phyloP scores from a whole-genome alignment of 2,888 invertebrate species.

The Cylindroiulus punctatus region DNA sequence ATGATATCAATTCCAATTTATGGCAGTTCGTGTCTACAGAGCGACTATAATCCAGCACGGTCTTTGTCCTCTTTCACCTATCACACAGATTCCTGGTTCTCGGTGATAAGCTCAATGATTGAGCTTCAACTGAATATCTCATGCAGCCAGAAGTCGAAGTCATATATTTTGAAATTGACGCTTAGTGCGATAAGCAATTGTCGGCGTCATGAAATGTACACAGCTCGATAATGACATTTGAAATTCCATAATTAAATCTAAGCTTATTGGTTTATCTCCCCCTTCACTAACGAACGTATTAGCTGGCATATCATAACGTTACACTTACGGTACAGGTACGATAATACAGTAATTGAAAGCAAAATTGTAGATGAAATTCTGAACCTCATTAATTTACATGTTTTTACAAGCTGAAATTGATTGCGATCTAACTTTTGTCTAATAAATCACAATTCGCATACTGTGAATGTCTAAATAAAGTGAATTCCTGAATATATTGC shows the following conservation, averaged over 20 bases:
- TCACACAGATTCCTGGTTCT: conserved; percentile 21
- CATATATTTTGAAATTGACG: neutral
- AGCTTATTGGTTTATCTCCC: conserved; percentile 6
- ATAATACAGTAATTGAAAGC: neutral
- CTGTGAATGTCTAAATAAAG: neutral
- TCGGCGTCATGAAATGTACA: neutral
- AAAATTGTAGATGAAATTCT: too few relatives aligned
- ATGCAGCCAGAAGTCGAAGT: conserved; percentile 18
- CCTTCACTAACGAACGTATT: neutral
- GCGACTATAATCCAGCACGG: neutral
- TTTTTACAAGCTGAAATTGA: too few relatives aligned
- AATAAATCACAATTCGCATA: neutral
- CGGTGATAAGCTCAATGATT: conserved; percentile 35
- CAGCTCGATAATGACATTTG: neutral
- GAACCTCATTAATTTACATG: too few relatives aligned
- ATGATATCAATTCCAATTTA: conserved; percentile 27
- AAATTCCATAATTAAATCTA: conserved; percentile 23
- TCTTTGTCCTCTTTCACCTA: conserved; percentile 41
- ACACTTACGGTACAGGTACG: too few relatives aligned
- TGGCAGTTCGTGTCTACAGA: conserved; percentile 27
- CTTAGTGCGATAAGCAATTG: neutral
- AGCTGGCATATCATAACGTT: neutral
- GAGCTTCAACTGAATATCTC: conserved; percentile 1
- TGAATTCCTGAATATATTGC: neutral
- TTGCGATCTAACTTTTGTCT: too few relatives aligned